Base-by-base conservation (phyloP, 2,888 invertebrate genomes). In the Lysandra coridon region DNA sequence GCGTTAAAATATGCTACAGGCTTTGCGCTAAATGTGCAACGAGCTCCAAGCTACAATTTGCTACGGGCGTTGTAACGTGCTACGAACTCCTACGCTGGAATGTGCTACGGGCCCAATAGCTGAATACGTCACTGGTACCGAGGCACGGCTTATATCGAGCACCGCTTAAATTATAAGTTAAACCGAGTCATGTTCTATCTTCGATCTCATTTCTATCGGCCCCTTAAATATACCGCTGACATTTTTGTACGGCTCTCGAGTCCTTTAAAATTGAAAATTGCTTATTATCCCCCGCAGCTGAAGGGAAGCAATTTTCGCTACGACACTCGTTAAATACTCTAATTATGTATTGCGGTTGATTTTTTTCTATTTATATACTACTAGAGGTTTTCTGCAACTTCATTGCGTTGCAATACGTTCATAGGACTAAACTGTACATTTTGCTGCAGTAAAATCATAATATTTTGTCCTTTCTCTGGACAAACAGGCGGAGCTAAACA, bases 191-290 rank as follows among this genome's bases (percentile, higher is more conserved):
- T 69, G 69, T 69, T 17, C 69, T 69, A 69, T 69, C 69, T 69
- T 69, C 69, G 69, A 69, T 69, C 69, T 37, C 69, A 17, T 69
- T 69, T 64, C 30, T 37, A 37, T 69, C 33, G 69, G 17, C 33
- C 69, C 64, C 33, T 69, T 37, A 14, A 69, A 69, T 69, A 37
- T 69, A 37, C 12, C 33, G 69, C 33, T 69, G 69, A 69, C 69
- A 69, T 69, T 69, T 69, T 69, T 69, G 37, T 37, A 37, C 33
- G 5, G 69, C 69, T 37, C 69, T 69, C 33, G 69, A 33, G 37
- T 69, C 14, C 69, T 69, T 64, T 17, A 69, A 69, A 69, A 69
- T 69, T 69, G 69, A 14, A 69, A 69, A 33, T 69, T 69, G 69
- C 33, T 37, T 69, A 69, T 69, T 69, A 69, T 17, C 33, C 17